phyloP scores from a whole-genome alignment of 2,113 vertebrate genomes.

The Megalops atlanticus region DNA sequence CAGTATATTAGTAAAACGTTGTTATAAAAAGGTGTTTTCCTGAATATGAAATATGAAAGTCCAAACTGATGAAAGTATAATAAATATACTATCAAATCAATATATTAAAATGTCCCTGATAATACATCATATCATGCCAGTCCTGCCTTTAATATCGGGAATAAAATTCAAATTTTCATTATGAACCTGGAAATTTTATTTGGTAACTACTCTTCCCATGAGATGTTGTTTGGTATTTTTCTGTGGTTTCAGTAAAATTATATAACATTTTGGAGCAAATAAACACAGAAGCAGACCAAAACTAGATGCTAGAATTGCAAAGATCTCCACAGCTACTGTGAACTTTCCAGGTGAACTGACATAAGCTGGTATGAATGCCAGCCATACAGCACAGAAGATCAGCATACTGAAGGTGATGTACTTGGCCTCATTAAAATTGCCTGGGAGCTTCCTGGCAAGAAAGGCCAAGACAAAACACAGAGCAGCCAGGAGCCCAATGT shows the following conservation, averaged over 20 bases:
- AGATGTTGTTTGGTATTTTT: slow-evolving; percentile 22
- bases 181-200: background rate
- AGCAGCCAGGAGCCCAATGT: slow-evolving; percentile 45
- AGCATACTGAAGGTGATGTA: slow-evolving; percentile 56
- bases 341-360: slow-evolving; percentile 64
- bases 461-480: slow-evolving; percentile 54
- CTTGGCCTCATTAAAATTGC: slow-evolving; percentile 52
- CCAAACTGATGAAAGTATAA: too few relatives aligned
- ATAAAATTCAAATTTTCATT: background rate
- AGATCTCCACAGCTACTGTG: slow-evolving; percentile 69
- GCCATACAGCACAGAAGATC: slow-evolving; percentile 55
- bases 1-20: too few relatives aligned
- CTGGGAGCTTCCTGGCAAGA: slow-evolving; percentile 45
- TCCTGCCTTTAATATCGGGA: too few relatives aligned
- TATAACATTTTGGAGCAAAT: slow-evolving; percentile 68
- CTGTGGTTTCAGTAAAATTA: slow-evolving; percentile 66
- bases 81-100: too few relatives aligned
- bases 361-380: slow-evolving; percentile 52
- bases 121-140: too few relatives aligned
- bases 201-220: background rate
- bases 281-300: slow-evolving; percentile 65
- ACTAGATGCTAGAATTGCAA: slow-evolving; percentile 69
- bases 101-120: too few relatives aligned
- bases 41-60: too few relatives aligned
- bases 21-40: too few relatives aligned